Evolutionary conservation across 2,888 invertebrate genomes (phyloP), one percentile per base, ranked within the genome.

Genomic region (Scaeva pyrastri): DNA sequence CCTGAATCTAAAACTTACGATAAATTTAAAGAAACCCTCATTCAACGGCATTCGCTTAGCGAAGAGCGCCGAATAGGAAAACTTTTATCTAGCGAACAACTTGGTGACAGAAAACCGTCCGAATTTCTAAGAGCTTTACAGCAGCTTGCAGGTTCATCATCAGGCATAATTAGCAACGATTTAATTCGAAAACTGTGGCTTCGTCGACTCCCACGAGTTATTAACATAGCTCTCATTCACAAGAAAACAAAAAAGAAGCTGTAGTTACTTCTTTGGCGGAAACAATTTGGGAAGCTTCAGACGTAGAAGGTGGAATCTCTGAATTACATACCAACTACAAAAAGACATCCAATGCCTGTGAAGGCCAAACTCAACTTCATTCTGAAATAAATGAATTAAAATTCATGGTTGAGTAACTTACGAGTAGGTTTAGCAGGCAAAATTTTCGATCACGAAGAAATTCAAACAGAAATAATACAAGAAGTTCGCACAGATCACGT

Each of bases 191-290:
- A 76, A n/a, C 39, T 58, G 39, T 58, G 58, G 58, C 21, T 39
- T 14, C 19, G 58, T 5, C 39, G 58, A 58, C 58, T 58, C 12
- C 58, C 39, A 14, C 76, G 70, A 19, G 60, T 77, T 2, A 60
- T 77, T 8, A 70, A 70, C 12, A 77, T 77, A 2, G 77, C 70
- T 2, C 41, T 76, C 10, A 68, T 76, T 68, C 56, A n/a, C 75
- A 75, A 50, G 56, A 56, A 19, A 21, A 2, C 11, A 60, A 60
- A 19, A 6, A 39, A 1, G 62, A 73, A 68, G 16, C 36, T 5
- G 68, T 58, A 14, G 16, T 58, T 26, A 68, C 68, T 21, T 26
- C 26, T 16, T 19, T 68, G 8, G 76, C 76, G 6, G 68, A 76
- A 14, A 68, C 68, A 19, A 76, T 76, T 50, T 68, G 58, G 68